Base-by-base conservation (phyloP, 2,797 vertebrate species). In the Acropternis orthonyx region DNA sequence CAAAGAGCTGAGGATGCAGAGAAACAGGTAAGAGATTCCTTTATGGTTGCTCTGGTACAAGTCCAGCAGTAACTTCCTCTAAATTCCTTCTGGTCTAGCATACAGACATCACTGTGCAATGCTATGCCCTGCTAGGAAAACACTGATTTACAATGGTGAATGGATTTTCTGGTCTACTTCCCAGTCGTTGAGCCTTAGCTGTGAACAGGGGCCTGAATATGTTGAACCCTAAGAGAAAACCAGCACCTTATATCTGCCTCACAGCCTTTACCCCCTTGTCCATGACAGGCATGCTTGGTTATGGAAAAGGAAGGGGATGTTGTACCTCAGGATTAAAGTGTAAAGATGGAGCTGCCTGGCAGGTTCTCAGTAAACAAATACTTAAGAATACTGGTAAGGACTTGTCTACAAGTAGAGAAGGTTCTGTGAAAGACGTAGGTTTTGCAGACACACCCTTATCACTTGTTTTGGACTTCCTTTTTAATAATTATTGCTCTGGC, bases 1-100 rank as follows among this genome's bases (percentile, higher is more conserved):
- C 98, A 98, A 97, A 98, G 99, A 94, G 99, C 99, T 12, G 98
- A 99, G 74, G 98, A 97, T 12, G 99, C 99, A 2, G 99, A 99
- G 96, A 99, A 99, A 97, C 99, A 99, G 98, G 99, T 99, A 98
- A 97, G 59, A 32, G 9, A 44, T 77, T 88, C 12, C 88, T 54
- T 81, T 61, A 43, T 46, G 14, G 12, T 76, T 52, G 22, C 43
- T 92, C n/a, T 74, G 36, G 58, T 78, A 77, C n/a, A 77, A 92
- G 61, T 43, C 55, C 46, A 71, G 37, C 58, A 91, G 80, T 52
- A 89, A 37, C 34, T 76, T 65, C 39, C 36, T 75, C 36, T 54
- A 36, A 81, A 80, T 75, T 86, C 41, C 26, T 26, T 92, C 30
- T 36, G 49, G n/a, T 49, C 39, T 69, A 41, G 32, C 49, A 54